A percentile compares a stretch with the other conserved stretches of the same genome.
phyloP scores from a whole-genome alignment of 2,113 vertebrate species.

The Microcebus ravelobensis region DNA sequence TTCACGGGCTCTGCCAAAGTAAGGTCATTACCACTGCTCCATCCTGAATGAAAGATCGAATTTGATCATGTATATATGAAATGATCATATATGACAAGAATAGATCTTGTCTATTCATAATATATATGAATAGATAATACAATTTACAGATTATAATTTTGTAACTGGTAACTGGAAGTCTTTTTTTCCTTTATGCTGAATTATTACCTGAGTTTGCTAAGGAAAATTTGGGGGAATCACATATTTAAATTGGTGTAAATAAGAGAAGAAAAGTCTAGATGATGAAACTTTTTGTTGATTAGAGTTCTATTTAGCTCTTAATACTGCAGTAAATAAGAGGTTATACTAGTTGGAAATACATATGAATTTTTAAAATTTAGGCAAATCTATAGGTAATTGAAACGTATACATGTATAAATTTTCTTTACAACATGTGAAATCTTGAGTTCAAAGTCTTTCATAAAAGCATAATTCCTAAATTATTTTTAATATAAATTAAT shows the following conservation, averaged over 20 bases:
- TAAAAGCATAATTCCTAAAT: neutral
- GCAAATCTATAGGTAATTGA: neutral
- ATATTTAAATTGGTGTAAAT: neutral
- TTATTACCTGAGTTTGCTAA: neutral
- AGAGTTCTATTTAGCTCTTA: constrained; percentile 24
- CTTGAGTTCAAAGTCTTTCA: neutral
- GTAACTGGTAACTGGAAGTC: neutral
- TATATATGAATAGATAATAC: neutral
- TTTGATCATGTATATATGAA: no score
- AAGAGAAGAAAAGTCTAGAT: neutral
- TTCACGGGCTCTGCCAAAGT: neutral
- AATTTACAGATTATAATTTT: neutral
- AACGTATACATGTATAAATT: neutral
- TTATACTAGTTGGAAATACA: neutral
- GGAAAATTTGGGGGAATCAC: neutral
- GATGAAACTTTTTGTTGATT: neutral
- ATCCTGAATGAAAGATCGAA: neutral
- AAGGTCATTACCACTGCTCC: neutral
- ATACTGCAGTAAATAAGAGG: neutral
- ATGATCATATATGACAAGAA: no score
- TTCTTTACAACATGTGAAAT: neutral
- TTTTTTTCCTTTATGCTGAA: neutral
- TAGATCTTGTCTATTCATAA: neutral
- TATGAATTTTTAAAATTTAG: neutral
- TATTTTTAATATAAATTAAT: neutral